Percentiles rank a stretch among this genome's conserved stretches.
Conservation (phyloP, 1,140 invertebrate species). For the Pemphigus obesinymphae region DNA sequence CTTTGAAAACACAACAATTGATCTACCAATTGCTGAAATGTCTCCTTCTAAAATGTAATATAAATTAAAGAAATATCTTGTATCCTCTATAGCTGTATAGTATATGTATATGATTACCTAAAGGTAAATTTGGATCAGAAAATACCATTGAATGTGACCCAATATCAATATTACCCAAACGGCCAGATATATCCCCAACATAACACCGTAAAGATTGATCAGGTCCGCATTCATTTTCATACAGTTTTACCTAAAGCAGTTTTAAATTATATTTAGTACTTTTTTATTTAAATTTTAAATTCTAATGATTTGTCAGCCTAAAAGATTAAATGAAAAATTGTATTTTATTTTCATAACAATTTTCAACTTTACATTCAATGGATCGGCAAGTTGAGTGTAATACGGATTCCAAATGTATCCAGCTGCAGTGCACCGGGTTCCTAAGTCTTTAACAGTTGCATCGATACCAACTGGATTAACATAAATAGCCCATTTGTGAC, state of each 20-base stretch:
- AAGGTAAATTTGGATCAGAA: slow-evolving; percentile 80
- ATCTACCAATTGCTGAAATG: slow-evolving; percentile 73
- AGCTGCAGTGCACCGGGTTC: slow-evolving; percentile 78
- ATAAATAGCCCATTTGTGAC: slow-evolving; percentile 89
- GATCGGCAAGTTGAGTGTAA: slow-evolving; percentile 82
- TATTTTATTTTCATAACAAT: background rate
- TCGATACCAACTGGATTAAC: slow-evolving; percentile 91
- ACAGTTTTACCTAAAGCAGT: slow-evolving; percentile 58
- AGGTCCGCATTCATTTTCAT: slow-evolving; percentile 77
- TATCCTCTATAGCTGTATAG: no score
- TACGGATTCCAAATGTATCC: slow-evolving; percentile 92
- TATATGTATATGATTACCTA: slow-evolving; percentile 53
- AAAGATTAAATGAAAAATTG: no score
- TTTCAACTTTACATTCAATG: slow-evolving; percentile 67
- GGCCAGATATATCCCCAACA: slow-evolving; percentile 83
- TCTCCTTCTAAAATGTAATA: slow-evolving; percentile 45
- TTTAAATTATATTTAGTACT: background rate
- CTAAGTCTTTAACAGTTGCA: slow-evolving; percentile 72
- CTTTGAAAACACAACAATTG: slow-evolving; percentile 77
- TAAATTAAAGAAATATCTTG: background rate
- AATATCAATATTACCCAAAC: slow-evolving; percentile 77
- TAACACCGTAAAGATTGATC: slow-evolving; percentile 85
- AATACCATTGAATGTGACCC: slow-evolving; percentile 73
- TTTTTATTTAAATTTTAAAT: background rate
- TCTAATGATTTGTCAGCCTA: no score